Evolutionary conservation across 2,113 vertebrate genomes (phyloP), one percentile per base, ranked within the genome.

Genomic region (Corythornis cristatus): DNA sequence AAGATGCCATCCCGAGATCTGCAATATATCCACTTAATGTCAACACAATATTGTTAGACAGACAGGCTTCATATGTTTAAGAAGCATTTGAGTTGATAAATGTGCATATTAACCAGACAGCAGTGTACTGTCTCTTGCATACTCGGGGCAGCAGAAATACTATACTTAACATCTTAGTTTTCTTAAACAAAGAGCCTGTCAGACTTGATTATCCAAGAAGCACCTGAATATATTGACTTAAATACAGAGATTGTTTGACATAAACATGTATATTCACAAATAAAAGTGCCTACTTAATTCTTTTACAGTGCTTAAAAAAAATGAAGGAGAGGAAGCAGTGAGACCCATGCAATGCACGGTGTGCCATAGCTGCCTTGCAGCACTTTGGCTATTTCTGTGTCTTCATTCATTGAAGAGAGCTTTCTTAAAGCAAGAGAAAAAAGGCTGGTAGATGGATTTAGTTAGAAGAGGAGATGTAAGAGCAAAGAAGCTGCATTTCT

Each of bases 111-210:
- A 94, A 89, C 40, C 85, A 95, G 89, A 71, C 87, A 86, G 88
- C 72, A 88, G 65, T 7, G 35, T 83, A 87, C 73, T 64, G 78
- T 80, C 72, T 92, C 85, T 91, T 92, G 65, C 72, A 78, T 95
- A 72, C 94, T 91, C 79, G 71, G 76, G 94, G 89, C 91, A 89
- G 60, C 43, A 40, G 61, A 80, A 91, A 91, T 92, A 83, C 11
- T 94, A 79, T 83, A 60, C 72, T 88, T 93, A 56, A 37, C 53
- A 8, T 83, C 64, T 88, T 83, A 60, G 65, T 90, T 93, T 95
- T 93, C 80, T 92, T 95, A 94, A 95, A 90, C 88, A 91, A 96
- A 95, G 86, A 93, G 53, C 89, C 82, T 89, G 91, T 96, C 95
- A 89, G 85, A 96, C 91, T 95, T 83, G 89, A 95, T 95, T 91